Percentiles rank a stretch among this genome's conserved stretches.
Evolutionary conservation across 2,797 vertebrate species (phyloP).

Genomic region (Thalassophryne amazonica): DNA sequence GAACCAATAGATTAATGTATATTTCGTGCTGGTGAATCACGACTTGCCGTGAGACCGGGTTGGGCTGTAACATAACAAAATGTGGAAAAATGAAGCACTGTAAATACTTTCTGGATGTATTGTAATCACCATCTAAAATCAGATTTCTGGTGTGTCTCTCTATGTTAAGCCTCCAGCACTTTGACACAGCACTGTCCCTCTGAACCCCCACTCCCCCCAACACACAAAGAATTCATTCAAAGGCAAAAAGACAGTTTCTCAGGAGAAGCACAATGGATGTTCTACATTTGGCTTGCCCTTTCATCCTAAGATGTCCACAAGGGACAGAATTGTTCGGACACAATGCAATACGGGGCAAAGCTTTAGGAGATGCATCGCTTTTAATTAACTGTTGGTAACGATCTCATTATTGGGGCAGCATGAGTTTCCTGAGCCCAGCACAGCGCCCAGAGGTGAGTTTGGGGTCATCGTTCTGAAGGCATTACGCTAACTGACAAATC

Average conservation of each 20-base stretch:
- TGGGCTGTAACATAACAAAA: too few relatives aligned
- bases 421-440: constrained; percentile 44
- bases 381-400: constrained; percentile 85
- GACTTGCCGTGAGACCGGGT: too few relatives aligned
- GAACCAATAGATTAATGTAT: too few relatives aligned
- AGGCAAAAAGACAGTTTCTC: constrained; percentile 76
- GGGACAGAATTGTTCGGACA: constrained; percentile 76
- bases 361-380: constrained; percentile 79
- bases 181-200: constrained; percentile 31
- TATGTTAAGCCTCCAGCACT: constrained; percentile 7
- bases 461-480: constrained; percentile 71
- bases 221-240: constrained; percentile 79
- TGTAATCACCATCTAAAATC: too few relatives aligned
- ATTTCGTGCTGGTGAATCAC: too few relatives aligned
- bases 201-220: constrained; percentile 41
- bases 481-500: constrained; percentile 53
- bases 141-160: not conserved
- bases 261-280: constrained; percentile 75
- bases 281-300: constrained; percentile 73
- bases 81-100: too few relatives aligned
- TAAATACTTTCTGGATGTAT: too few relatives aligned
- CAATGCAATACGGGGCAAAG: constrained; percentile 70
- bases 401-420: constrained; percentile 79
- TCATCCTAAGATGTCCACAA: constrained; percentile 75
- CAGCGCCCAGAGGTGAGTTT: constrained; percentile 70